Conservation (phyloP, 2,113 vertebrate species). For the Bos indicus region DNA sequence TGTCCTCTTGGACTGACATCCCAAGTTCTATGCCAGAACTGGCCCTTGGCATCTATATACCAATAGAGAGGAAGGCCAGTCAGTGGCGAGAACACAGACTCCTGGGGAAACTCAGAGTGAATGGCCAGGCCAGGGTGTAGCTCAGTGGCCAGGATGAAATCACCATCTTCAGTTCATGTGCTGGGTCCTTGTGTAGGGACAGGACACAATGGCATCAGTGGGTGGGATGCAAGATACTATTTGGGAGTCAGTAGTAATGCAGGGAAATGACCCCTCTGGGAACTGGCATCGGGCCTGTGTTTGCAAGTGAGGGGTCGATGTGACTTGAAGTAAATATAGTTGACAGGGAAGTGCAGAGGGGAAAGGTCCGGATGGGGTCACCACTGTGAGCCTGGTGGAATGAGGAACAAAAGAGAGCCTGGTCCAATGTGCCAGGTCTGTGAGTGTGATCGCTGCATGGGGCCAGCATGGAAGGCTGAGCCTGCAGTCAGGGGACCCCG, state of each 20-base stretch:
- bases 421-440: background rate
- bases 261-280: background rate
- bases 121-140: background rate
- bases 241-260: background rate
- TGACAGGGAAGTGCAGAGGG: background rate
- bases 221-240: background rate
- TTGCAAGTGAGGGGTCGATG: background rate
- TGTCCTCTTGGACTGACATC: background rate
- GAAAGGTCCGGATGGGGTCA: background rate
- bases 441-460: background rate
- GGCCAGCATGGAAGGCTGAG: background rate
- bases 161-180: background rate
- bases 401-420: background rate
- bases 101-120: conserved; percentile 6
- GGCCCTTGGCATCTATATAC: conserved; percentile 22
- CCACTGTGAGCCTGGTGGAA: background rate
- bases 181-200: background rate
- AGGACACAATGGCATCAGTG: background rate
- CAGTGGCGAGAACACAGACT: background rate
- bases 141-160: background rate
- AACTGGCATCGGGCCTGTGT: background rate
- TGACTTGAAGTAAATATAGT: background rate
- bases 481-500: background rate
- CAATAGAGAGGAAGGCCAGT: background rate
- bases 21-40: background rate